Evolutionary conservation across 2,888 invertebrate species (phyloP).

Genomic region (Ischnura elegans): DNA sequence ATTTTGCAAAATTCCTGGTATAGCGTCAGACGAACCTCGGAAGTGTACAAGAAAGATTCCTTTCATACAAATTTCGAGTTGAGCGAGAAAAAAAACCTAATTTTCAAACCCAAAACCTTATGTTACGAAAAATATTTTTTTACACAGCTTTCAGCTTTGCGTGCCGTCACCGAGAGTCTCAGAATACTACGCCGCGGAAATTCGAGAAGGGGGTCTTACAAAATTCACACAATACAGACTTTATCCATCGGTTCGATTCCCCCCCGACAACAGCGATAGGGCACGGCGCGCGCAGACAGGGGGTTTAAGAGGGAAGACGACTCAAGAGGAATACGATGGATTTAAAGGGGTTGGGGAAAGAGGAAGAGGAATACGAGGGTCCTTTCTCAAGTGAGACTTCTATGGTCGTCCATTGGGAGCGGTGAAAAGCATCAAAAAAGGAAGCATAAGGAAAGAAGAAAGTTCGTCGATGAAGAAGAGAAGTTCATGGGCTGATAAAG

Average conservation of each 20-base stretch:
- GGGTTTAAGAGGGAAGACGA: neutral
- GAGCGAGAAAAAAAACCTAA: too few relatives aligned
- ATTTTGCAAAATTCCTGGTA: neutral
- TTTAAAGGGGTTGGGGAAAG: neutral
- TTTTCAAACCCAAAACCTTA: too few relatives aligned
- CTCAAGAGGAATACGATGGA: neutral
- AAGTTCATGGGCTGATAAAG: neutral
- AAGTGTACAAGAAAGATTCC: neutral
- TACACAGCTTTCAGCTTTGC: too few relatives aligned
- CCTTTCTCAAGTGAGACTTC: neutral
- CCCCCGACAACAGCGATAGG: constrained; percentile 34
- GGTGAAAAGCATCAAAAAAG: too few relatives aligned
- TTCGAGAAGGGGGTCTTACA: constrained; percentile 20
- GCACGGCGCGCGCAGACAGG: neutral
- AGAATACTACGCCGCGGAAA: too few relatives aligned
- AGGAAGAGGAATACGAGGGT: neutral
- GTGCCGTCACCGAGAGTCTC: too few relatives aligned
- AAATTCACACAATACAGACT: constrained; percentile 48
- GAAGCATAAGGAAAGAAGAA: neutral
- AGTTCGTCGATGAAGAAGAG: neutral
- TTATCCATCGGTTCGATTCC: constrained; percentile 36
- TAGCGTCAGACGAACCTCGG: neutral
- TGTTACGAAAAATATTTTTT: too few relatives aligned
- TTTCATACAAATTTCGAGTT: too few relatives aligned
- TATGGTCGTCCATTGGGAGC: too few relatives aligned